These are phyloP conservation scores for Danaus plexippus DNA, from an alignment of 1,140 invertebrate genomes.

Conservation along the genomic window DNA sequence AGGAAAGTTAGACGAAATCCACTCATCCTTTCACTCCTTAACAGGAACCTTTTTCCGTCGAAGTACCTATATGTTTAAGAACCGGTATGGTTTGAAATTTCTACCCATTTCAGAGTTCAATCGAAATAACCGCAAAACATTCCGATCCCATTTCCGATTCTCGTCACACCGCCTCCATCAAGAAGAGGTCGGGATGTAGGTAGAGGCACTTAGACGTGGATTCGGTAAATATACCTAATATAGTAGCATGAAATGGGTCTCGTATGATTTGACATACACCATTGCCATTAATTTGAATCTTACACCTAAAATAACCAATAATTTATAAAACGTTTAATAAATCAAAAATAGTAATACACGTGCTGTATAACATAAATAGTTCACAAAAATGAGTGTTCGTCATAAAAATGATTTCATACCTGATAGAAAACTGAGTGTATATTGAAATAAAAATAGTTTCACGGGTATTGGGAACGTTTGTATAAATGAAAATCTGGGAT, in stretches of 20 bases:
- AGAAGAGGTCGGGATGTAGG: constrained; percentile 37
- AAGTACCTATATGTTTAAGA: constrained; percentile 41
- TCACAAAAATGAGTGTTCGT: no score
- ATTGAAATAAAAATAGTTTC: no score
- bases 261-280: constrained; percentile 14
- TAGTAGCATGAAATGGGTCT: constrained; percentile 8
- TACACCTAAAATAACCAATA: constrained; percentile 1
- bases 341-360: background rate
- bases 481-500: no score
- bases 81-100: constrained; percentile 47
- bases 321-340: background rate
- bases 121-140: constrained; percentile 62
- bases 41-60: constrained; percentile 33
- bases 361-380: no score
- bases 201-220: constrained; percentile 29
- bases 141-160: constrained; percentile 58
- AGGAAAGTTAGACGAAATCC: constrained; percentile 21
- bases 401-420: no score
- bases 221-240: constrained; percentile 16
- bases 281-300: no score
- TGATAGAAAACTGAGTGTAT: no score
- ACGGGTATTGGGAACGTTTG: no score
- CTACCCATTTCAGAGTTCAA: constrained; percentile 52
- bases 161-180: constrained; percentile 53
- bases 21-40: constrained; percentile 36